Evolutionary conservation across 2,888 invertebrate species (phyloP), one percentile per base, ranked within the genome.

Genomic region (Hedychridium roseum): DNA sequence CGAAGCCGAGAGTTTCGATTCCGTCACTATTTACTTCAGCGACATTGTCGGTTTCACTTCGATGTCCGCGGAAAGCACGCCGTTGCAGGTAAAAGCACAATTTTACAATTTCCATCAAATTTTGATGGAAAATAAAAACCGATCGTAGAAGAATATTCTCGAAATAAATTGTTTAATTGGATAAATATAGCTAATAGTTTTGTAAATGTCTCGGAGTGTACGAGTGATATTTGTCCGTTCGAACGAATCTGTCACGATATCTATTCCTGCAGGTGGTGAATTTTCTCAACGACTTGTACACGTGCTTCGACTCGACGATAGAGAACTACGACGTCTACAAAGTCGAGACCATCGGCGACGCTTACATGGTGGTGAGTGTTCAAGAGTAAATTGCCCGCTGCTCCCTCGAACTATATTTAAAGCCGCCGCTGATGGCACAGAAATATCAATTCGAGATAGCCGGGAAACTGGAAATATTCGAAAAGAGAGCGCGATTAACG

Each of bases 261-360:
- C 36, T 39, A 4, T 7, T 32, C 54, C 79, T 77, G n/a, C 80
- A 93, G 91, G 93, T 97, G 26, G 96, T 97, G 4, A 90, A 94
- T 78, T 91, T 97, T 71, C 81, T 97, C 34, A 97, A 97, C 76
- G 95, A 95, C 79, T 83, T 97, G 28, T 97, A 97, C 81, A 96
- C 96, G 2, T 90, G 92, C 67, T 97, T 97, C 71, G 97, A 97
- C 78, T 93, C 94, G 0, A 95, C 94, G 56, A 89, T 97, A 67
- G 94, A 92, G 68, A 88, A 91, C 76, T 96, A 91, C 71, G 93
- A 95, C 70, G 94, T 94, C 0, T 94, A 94, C 80, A 97, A 97
- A 83, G 95, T 95, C 40, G 92, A 92, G 80, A 92, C 92, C 0
- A 94, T 94, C 44, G 94, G 94, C 2, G 94, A 94, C 73, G 94